Conservation (phyloP, 2,888 invertebrate species). For the Acleris laterana region DNA sequence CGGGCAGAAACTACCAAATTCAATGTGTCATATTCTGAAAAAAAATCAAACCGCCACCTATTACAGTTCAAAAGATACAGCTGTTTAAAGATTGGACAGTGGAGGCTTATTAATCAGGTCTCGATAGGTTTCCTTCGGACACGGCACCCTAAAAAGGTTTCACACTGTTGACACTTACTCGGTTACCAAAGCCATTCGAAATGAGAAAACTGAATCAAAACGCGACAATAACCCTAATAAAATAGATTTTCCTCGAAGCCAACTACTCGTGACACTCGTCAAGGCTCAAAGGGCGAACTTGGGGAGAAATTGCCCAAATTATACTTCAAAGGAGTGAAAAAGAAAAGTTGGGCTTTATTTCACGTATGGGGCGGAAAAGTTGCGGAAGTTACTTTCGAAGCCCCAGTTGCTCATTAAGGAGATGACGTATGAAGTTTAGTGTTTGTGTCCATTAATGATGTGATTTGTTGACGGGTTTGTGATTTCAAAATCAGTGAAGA, state of each 20-base stretch:
- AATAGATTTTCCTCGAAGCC: background rate
- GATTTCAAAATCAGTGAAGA: background rate
- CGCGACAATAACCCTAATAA: background rate
- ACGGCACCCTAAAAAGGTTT: too few relatives aligned
- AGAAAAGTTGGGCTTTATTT: constrained; percentile 26
- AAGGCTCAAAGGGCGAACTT: constrained; percentile 9
- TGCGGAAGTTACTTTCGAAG: background rate
- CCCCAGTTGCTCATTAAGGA: constrained; percentile 11
- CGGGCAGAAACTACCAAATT: too few relatives aligned
- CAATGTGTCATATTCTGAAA: too few relatives aligned
- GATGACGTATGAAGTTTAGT: constrained; percentile 10
- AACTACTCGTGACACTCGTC: constrained; percentile 20
- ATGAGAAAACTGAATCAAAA: too few relatives aligned
- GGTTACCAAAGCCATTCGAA: too few relatives aligned
- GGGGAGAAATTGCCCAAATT: constrained; percentile 20
- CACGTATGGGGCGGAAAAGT: constrained; percentile 12
- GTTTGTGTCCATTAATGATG: background rate
- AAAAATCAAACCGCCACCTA: too few relatives aligned
- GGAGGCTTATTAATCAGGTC: too few relatives aligned
- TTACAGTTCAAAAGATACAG: too few relatives aligned
- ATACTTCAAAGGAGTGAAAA: constrained; percentile 30
- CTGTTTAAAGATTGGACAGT: too few relatives aligned
- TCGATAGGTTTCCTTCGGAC: too few relatives aligned
- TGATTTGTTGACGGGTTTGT: background rate
- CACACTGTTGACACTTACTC: too few relatives aligned